Base-by-base conservation (phyloP, 2,113 vertebrate species). In the Hyla sarda region DNA sequence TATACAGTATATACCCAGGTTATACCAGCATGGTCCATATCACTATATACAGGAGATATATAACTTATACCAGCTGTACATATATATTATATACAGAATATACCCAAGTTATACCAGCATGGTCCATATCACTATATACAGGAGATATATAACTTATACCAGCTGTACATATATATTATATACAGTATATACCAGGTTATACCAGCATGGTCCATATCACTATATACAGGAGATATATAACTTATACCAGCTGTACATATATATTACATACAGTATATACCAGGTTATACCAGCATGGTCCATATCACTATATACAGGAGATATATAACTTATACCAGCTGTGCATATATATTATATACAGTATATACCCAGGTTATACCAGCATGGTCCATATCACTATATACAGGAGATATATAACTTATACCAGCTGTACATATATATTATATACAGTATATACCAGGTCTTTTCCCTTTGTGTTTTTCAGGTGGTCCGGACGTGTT, bases 401-500 rank as follows among this genome's bases (percentile, higher is more conserved):
- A 48, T 48, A 48, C 47, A 48, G 5, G 47, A 9, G 5, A 48
- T 48, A 41, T 8, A 41, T 41, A 3, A 41, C 41, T n/a, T n/a
- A 41, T 8, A 41, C 41, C 41, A 41, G 3, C 41, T 5, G 41
- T n/a, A n/a, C n/a, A n/a, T n/a, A n/a, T n/a, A n/a, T n/a, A n/a
- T n/a, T n/a, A n/a, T n/a, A n/a, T n/a, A n/a, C n/a, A n/a, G n/a
- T n/a, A 41, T 41, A 41, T 41, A 41, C 16, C 5, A 52, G 54
- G 1, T 37, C 34, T 23, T 28, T 11, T n/a, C 19, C 48, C 6
- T 5, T 21, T 25, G 3, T 41, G 41, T 41, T n/a, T 37, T 30
- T 5, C 81, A 82, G 81, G 48, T 71, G 0, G 30, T 82, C 28
- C 34, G 48, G 65, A 82, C 41, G n/a, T 71, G 81, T 67, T 71